phyloP scores from a whole-genome alignment of 2,113 vertebrate genomes.

The Athene noctua region DNA sequence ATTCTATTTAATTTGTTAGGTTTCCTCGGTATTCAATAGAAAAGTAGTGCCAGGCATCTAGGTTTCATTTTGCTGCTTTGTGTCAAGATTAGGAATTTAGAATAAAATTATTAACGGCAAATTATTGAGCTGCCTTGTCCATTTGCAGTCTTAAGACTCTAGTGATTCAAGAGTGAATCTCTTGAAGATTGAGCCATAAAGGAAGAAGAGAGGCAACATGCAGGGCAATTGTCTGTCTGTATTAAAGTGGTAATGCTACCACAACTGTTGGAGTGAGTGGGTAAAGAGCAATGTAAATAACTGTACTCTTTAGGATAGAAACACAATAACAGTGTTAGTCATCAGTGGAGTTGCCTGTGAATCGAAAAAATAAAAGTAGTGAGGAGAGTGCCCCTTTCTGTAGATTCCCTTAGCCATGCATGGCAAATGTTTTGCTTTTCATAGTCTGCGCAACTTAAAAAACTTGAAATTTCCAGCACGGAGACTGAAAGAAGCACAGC shows the following conservation, averaged over 20 bases:
- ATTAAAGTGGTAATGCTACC: background rate
- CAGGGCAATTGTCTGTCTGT: background rate
- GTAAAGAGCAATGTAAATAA: background rate
- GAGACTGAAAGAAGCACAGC: background rate
- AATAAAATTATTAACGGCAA: background rate
- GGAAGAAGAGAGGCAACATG: background rate
- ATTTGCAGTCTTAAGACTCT: background rate
- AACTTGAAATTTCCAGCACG: background rate
- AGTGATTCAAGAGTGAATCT: background rate
- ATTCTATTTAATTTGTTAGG: background rate
- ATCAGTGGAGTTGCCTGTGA: background rate
- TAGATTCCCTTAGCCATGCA: background rate
- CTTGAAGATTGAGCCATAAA: background rate
- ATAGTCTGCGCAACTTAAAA: background rate
- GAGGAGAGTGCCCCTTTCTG: background rate
- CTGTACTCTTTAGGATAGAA: background rate
- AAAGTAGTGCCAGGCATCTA: background rate
- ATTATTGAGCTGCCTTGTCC: background rate
- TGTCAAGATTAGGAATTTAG: background rate
- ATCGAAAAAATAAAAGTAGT: background rate
- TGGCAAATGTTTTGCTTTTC: background rate
- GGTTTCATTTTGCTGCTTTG: background rate
- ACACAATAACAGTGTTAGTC: background rate
- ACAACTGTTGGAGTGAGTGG: background rate
- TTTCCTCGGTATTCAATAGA: background rate